Evolutionary conservation across 2,113 vertebrate species (phyloP).

Genomic region (Lophotis ruficrista): DNA sequence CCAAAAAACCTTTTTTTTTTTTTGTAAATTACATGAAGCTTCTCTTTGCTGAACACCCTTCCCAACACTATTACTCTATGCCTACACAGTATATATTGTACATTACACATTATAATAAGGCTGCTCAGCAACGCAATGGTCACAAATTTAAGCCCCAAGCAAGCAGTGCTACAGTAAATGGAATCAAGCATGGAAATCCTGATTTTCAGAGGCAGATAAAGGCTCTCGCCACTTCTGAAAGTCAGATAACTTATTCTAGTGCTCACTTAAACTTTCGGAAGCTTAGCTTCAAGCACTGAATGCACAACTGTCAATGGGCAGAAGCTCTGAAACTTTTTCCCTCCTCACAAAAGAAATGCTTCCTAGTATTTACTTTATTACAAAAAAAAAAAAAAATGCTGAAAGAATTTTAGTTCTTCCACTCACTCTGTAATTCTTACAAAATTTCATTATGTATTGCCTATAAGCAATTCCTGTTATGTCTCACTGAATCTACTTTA

Average conservation of each 20-base stretch:
- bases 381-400: not conserved
- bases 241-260: not conserved
- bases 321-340: not conserved
- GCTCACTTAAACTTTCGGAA: not conserved
- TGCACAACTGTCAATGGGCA: not conserved
- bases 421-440: not conserved
- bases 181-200: not conserved
- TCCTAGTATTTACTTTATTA: not conserved
- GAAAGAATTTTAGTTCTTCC: not conserved
- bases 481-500: not conserved
- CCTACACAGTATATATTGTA: not conserved
- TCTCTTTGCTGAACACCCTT: not conserved
- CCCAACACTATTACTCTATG: not conserved
- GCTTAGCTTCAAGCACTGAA: not conserved
- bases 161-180: not conserved
- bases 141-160: not conserved
- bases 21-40: not conserved
- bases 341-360: not conserved
- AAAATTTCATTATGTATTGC: not conserved
- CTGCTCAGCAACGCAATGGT: not conserved
- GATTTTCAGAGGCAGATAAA: not conserved
- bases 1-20: not conserved
- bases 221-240: not conserved
- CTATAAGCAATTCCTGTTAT: not conserved
- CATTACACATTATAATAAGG: not conserved